Conservation (phyloP, 2,113 vertebrate species). For the Arenaria interpres region DNA sequence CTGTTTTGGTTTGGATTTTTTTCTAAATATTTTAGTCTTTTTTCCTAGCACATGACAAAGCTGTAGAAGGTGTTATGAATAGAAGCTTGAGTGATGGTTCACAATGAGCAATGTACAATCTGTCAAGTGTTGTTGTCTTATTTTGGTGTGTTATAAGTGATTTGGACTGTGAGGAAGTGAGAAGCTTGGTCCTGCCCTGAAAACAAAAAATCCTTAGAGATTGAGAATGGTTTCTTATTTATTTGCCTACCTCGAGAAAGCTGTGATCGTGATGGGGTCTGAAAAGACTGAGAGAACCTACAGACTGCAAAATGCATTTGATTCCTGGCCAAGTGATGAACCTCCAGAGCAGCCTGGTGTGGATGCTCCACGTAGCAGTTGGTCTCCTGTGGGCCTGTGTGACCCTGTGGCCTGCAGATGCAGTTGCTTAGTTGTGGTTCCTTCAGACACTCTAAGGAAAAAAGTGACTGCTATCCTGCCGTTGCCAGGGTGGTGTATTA, state of each 20-base stretch:
- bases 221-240: neutral
- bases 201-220: neutral
- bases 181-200: neutral
- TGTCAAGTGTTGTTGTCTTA: neutral
- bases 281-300: neutral
- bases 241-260: neutral
- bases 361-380: rapidly evolving
- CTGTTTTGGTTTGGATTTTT: neutral
- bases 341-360: neutral
- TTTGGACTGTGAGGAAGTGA: neutral
- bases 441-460: neutral
- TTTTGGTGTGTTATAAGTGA: neutral
- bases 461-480: neutral
- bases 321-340: neutral
- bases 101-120: neutral
- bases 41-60: neutral
- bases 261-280: neutral
- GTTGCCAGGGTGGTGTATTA: neutral
- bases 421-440: neutral
- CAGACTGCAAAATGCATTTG: neutral
- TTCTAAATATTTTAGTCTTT: neutral
- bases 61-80: neutral
- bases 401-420: neutral
- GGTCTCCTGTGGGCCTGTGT: neutral
- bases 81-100: neutral